Evolutionary conservation across 1,140 invertebrate species (phyloP), one percentile per base, ranked within the genome.

Genomic region (Sweltsa coloradensis): DNA sequence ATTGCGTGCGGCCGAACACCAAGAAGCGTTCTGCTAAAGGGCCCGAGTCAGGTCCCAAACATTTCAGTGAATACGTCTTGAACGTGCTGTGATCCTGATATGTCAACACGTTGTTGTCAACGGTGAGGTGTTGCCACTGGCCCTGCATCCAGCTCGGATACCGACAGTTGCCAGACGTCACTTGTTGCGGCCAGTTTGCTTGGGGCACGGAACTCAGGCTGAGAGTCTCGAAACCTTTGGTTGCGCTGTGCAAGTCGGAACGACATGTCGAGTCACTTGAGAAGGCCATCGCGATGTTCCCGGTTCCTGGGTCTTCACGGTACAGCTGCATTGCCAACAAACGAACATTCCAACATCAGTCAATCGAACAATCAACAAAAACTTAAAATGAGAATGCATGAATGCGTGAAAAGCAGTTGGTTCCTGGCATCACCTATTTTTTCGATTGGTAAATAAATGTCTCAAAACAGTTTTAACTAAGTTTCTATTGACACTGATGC

Each of bases 241-340:
- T 74, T 2, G 79, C 62, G 53, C 72, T 77, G 16, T 67, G 55
- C 13, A 81, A 63, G 52, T 77, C 67, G 34, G 68, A 67, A 6
- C 61, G 66, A 51, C 80, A 83, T 19, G 79, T 81, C 0, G 79
- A 82, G 56, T 83, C 80, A 21, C 72, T 74, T 52, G 79, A 79
- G n/a, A 83, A 68, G 0, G 78, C 71, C 55, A 83, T 66, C 46
- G 71, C 67, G 2, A 78, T 74, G 46, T 68, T 68, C 3, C 76
- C 76, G 40, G 67, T 75, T 24, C 54, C 58, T 6, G 60, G 60
- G 49, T 82, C 75, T 37, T 72, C 65, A 14, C 71, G 65, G 53
- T 74, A 82, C 22, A 81, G 53, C 79, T 81, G 51, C 14, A 62
- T 16, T 37, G n/a, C n/a, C n/a, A n/a, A n/a, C n/a, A n/a, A n/a